Evolutionary conservation across 2,113 vertebrate species (phyloP), one percentile per base, ranked within the genome.

Genomic region (Lucifuga dentata): DNA sequence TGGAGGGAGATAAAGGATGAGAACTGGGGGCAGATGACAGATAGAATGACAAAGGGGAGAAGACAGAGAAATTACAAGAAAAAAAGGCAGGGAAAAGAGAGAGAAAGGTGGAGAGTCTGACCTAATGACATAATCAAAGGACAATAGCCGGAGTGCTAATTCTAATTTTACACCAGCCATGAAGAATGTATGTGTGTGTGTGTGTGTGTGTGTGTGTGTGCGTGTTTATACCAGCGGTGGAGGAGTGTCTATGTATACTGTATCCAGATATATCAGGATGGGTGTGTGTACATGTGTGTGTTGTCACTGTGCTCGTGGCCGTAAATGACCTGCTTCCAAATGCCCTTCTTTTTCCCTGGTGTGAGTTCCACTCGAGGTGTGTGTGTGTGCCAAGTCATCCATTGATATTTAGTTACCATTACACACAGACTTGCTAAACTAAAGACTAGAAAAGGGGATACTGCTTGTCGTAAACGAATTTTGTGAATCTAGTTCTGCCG

Each of bases 121-220:
- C 50, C 60, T 55, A 66, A 26, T 77, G 79, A 75, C 15, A 46
- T 62, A 65, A 63, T 44, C 38, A 76, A 89, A 88, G 88, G 85
- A 78, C 87, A 83, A 20, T 16, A 13, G 67, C 40, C 39, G 41
- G 39, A 73, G 60, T 1, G 32, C 72, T 39, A 16, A 0, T 5
- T 78, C 72, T 88, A 84, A 86, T 72, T 82, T 84, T 80, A 85
- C 48, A 64, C 51, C 66, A 48, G 77, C 49, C 56, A 24, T 55
- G 68, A 81, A 73, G 71, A 65, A 76, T 61, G 52, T 70, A 49
- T 41, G 5, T 16, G 49, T 53, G 68, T 38, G 51, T 75, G 41
- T 56, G 68, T 13, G 41, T 21, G 19, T n/a, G 59, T 66, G 63
- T 60, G 39, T 68, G 33, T 35, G 7, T 35, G 33, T 49, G 45